Conservation (phyloP, 2,888 invertebrate species). For the Caenorhabditis macrosperma region DNA sequence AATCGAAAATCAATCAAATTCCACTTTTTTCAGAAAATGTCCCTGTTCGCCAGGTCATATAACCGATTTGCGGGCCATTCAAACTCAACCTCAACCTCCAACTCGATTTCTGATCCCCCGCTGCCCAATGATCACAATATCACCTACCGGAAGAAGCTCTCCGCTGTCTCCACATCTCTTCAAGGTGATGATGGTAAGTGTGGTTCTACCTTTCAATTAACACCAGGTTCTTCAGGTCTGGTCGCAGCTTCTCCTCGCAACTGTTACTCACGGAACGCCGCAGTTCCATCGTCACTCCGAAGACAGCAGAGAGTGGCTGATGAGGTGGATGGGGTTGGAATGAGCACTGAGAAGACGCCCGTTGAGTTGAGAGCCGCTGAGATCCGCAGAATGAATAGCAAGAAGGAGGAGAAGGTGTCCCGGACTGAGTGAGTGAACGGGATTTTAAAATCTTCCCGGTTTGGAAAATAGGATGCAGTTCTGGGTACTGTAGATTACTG, state of each 20-base stretch:
- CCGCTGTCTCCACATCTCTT: constrained; percentile 41
- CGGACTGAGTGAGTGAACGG: constrained; percentile 7
- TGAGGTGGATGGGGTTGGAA: constrained; percentile 27
- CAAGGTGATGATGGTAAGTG: constrained; percentile 42
- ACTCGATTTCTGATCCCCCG: neutral
- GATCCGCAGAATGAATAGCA: constrained; percentile 29
- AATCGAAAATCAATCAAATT: neutral
- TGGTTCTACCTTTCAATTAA: too few species aligned
- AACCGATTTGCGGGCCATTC: constrained; percentile 36
- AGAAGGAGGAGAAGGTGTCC: neutral
- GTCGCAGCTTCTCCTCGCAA: constrained; percentile 48
- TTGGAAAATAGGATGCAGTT: too few species aligned
- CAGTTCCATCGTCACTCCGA: neutral
- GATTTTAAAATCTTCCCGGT: too few species aligned
- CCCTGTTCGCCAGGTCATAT: constrained; percentile 30
- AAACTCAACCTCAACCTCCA: neutral
- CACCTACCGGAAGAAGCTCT: constrained; percentile 42
- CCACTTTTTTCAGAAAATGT: constrained; percentile 20
- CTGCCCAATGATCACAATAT: constrained; percentile 40
- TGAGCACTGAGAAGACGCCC: constrained; percentile 30
- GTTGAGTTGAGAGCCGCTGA: constrained; percentile 41
- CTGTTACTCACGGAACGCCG: constrained; percentile 16
- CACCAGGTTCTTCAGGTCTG: neutral
- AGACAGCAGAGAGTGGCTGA: constrained; percentile 5
- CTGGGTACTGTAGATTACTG: too few species aligned